These are phyloP conservation scores for Melanotaenia pygmaea DNA, from an alignment of 2,797 vertebrate species.

Conservation along the genomic window DNA sequence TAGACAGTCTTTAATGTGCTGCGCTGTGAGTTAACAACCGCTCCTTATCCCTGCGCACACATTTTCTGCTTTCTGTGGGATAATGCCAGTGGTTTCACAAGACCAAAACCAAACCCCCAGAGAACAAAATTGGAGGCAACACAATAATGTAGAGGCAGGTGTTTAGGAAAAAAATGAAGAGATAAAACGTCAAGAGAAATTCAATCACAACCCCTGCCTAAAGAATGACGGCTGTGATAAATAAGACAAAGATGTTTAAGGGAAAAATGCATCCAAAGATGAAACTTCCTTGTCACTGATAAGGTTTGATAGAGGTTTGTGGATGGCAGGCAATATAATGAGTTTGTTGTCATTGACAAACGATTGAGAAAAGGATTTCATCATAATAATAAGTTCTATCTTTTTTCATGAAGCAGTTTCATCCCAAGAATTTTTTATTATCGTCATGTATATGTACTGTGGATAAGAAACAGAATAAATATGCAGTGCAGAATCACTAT, in stretches of 20 bases:
- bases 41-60: constrained; percentile 55
- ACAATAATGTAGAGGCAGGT: constrained; percentile 69
- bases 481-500: neutral
- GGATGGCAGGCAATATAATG: constrained; percentile 2
- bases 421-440: neutral
- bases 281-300: constrained; percentile 34
- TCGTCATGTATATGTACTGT: neutral
- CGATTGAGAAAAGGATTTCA: neutral
- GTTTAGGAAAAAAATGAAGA: constrained; percentile 67
- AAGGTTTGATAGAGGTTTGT: constrained; percentile 25
- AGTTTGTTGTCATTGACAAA: neutral
- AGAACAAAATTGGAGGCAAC: constrained; percentile 57
- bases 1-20: constrained; percentile 53
- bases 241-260: constrained; percentile 41
- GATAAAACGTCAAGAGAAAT: constrained; percentile 61
- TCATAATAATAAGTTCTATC: neutral
- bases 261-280: constrained; percentile 42
- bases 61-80: constrained; percentile 61
- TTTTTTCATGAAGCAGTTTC: neutral
- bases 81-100: constrained; percentile 51
- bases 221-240: constrained; percentile 58
- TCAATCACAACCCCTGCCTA: constrained; percentile 47
- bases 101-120: constrained; percentile 61
- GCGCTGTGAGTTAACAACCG: constrained; percentile 55
- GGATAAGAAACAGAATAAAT: constrained; percentile 4